phyloP scores from a whole-genome alignment of 1,140 invertebrate genomes.

The honey bee (Apis mellifera) region DNA sequence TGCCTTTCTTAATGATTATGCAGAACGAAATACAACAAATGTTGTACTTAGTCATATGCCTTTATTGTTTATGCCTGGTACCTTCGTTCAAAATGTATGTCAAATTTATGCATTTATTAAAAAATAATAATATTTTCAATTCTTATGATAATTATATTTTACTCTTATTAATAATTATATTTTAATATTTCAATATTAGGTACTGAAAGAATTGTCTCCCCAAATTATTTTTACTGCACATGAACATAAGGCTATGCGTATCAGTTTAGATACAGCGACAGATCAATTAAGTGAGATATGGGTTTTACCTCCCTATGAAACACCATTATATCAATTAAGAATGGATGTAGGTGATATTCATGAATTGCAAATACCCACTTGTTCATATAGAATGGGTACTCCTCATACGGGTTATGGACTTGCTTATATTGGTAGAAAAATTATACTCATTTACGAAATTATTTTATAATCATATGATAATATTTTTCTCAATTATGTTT shows the following conservation, averaged over 20 bases:
- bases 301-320: constrained; percentile 79
- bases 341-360: constrained; percentile 83
- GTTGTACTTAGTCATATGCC: constrained; percentile 88
- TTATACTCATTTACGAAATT: neutral
- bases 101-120: constrained; percentile 45
- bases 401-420: constrained; percentile 91
- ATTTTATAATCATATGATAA: neutral
- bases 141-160: constrained; percentile 29
- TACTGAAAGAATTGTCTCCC: constrained; percentile 85
- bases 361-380: constrained; percentile 95
- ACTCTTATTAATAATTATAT: constrained; percentile 4
- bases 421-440: constrained; percentile 87
- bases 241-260: constrained; percentile 87
- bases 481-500: constrained; percentile 19
- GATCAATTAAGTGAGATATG: constrained; percentile 79
- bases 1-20: constrained; percentile 83
- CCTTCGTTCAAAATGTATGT: constrained; percentile 84
- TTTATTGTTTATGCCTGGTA: constrained; percentile 84
- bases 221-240: constrained; percentile 93
- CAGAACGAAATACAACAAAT: constrained; percentile 82
- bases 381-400: constrained; percentile 97
- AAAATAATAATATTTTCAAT: constrained; percentile 5
- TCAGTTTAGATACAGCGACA: constrained; percentile 79
- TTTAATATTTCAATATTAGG: constrained; percentile 77
- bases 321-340: constrained; percentile 78